These are phyloP conservation scores for Drosophila murphyi DNA, from an alignment of 1,140 invertebrate genomes.

Conservation along the genomic window DNA sequence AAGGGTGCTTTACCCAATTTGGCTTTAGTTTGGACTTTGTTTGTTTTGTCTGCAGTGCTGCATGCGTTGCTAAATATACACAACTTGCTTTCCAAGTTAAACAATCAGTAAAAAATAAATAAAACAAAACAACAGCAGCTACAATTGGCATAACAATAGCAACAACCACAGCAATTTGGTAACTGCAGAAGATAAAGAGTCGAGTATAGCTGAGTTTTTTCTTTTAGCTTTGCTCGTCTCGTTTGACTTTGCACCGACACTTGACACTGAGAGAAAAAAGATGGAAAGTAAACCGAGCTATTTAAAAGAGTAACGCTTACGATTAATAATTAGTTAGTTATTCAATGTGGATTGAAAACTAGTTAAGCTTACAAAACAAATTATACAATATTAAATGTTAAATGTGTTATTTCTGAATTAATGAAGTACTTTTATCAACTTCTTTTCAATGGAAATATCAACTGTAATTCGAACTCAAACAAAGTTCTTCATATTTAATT, in stretches of 20 bases:
- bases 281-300: too few species aligned
- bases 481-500: too few species aligned
- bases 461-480: too few species aligned
- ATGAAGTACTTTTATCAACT: too few species aligned
- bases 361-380: too few species aligned
- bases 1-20: conserved; percentile 16
- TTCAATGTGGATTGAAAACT: too few species aligned
- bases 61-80: conserved; percentile 71
- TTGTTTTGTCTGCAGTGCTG: conserved; percentile 37
- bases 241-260: too few species aligned
- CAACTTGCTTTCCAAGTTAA: conserved; percentile 58
- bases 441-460: too few species aligned
- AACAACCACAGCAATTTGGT: conserved; percentile 17
- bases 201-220: conserved; percentile 29
- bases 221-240: neutral
- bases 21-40: conserved; percentile 39
- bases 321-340: too few species aligned
- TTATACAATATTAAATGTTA: too few species aligned
- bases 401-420: too few species aligned
- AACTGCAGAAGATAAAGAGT: conserved; percentile 32
- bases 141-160: conserved; percentile 14
- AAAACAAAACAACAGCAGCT: conserved; percentile 18
- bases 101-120: conserved; percentile 31
- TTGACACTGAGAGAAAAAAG: neutral
- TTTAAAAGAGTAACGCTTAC: too few species aligned